phyloP scores from a whole-genome alignment of 2,888 invertebrate species.

The Ramazzottius varieornatus region DNA sequence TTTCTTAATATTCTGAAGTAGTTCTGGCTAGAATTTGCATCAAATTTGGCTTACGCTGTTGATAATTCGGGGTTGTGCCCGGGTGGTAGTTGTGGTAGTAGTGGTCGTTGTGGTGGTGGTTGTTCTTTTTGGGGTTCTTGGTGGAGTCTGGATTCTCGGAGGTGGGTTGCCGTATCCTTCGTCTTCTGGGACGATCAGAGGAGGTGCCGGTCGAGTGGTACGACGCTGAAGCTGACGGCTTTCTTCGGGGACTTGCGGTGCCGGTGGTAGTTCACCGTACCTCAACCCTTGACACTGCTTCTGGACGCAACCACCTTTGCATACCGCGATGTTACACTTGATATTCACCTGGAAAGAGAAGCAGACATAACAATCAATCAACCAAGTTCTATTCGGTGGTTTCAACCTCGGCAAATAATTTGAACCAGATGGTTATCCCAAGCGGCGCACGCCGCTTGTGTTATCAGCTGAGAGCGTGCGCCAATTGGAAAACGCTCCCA shows the following conservation, averaged over 20 bases:
- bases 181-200: neutral
- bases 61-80: neutral
- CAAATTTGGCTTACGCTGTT: neutral
- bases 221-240: neutral
- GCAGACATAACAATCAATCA: neutral
- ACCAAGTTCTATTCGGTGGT: neutral
- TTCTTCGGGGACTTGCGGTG: neutral
- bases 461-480: no score
- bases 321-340: slow-evolving; percentile 45
- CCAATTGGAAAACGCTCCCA: no score
- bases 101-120: neutral
- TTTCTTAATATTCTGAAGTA: no score
- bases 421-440: no score
- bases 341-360: slow-evolving; percentile 35
- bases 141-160: neutral
- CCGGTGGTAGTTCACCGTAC: neutral
- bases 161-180: neutral
- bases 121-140: neutral
- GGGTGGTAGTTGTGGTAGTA: neutral
- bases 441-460: no score
- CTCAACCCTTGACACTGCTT: slow-evolving; percentile 6
- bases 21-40: no score
- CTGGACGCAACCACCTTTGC: slow-evolving; percentile 13
- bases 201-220: neutral
- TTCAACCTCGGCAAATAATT: no score